Percentiles rank a stretch among this genome's conserved stretches.
Conservation (phyloP, 2,888 invertebrate genomes). For the Amphiduros pacificus region DNA sequence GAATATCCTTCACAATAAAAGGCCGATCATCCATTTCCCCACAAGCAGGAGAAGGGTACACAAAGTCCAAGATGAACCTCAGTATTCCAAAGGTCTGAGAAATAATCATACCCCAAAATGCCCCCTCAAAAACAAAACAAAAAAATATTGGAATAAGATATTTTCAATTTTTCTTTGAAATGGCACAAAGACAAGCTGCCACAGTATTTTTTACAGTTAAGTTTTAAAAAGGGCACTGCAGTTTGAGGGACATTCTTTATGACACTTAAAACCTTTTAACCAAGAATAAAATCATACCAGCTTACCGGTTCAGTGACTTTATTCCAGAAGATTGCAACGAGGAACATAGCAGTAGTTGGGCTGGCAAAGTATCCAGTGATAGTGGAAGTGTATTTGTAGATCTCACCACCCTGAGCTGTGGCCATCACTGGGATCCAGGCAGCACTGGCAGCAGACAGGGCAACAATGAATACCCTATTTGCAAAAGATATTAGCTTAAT, state of each 20-base stretch:
- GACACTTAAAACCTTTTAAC: too few species aligned
- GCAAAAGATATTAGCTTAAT: too few species aligned
- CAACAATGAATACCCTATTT: too few species aligned
- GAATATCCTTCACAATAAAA: constrained; percentile 40
- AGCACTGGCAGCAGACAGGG: too few species aligned
- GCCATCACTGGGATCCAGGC: constrained; percentile 30
- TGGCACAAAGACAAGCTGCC: too few species aligned
- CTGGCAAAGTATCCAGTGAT: constrained; percentile 28
- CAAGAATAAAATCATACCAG: too few species aligned
- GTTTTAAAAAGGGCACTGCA: too few species aligned
- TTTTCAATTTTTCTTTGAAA: too few species aligned
- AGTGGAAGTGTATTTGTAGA: constrained; percentile 27
- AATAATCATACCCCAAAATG: constrained; percentile 61
- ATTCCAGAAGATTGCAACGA: constrained; percentile 24
- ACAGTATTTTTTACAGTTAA: too few species aligned
- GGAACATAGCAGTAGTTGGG: constrained; percentile 31
- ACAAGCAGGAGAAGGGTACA: constrained; percentile 58
- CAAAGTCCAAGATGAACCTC: constrained; percentile 61
- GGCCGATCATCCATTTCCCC: constrained; percentile 59
- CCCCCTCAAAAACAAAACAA: constrained; percentile 48
- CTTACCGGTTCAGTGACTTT: constrained; percentile 14
- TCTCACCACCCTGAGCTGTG: constrained; percentile 26
- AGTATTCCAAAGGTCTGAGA: constrained; percentile 59
- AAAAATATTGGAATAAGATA: too few species aligned
- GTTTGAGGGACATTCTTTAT: too few species aligned